These are phyloP conservation scores for Dicyrtomina minuta DNA, from an alignment of 2,888 invertebrate species.

Conservation along the genomic window DNA sequence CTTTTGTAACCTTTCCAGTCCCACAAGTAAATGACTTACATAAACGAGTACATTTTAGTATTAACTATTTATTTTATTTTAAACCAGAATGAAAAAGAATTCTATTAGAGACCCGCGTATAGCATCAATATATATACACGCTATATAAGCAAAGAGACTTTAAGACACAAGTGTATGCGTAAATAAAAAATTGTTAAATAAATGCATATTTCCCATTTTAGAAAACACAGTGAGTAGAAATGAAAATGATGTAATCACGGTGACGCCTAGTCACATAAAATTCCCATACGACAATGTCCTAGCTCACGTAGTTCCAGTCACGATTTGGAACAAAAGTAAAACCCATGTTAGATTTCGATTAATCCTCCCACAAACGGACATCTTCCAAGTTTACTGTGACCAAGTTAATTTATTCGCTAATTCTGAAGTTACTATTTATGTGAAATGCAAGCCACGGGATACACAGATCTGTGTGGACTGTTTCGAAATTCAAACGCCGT, in stretches of 20 bases:
- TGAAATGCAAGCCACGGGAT: constrained; percentile 1
- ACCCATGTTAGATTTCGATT: constrained; percentile 5
- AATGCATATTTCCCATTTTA: too few species aligned
- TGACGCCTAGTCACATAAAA: constrained; percentile 15
- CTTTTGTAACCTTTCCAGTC: too few species aligned
- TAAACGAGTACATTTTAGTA: too few species aligned
- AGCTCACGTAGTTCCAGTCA: not conserved
- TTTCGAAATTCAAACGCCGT: not conserved
- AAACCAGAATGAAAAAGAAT: too few species aligned
- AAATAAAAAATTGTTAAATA: too few species aligned
- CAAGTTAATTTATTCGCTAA: constrained; percentile 1
- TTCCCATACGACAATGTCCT: not conserved
- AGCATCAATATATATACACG: too few species aligned
- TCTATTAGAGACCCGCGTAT: too few species aligned
- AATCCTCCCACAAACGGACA: constrained; percentile 12
- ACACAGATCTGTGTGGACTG: constrained; percentile 11
- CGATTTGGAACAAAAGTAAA: constrained; percentile 21
- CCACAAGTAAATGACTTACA: too few species aligned
- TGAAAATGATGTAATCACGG: not conserved
- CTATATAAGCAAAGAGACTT: too few species aligned
- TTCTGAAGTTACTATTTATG: constrained; percentile 7
- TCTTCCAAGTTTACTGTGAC: constrained; percentile 5
- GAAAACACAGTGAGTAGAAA: not conserved
- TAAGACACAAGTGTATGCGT: too few species aligned
- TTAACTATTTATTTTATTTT: too few species aligned